Evolutionary conservation across 37 sponge, comb jelly and placozoan genomes (phyloP).

Genomic region (Petrosia ficiformis): DNA sequence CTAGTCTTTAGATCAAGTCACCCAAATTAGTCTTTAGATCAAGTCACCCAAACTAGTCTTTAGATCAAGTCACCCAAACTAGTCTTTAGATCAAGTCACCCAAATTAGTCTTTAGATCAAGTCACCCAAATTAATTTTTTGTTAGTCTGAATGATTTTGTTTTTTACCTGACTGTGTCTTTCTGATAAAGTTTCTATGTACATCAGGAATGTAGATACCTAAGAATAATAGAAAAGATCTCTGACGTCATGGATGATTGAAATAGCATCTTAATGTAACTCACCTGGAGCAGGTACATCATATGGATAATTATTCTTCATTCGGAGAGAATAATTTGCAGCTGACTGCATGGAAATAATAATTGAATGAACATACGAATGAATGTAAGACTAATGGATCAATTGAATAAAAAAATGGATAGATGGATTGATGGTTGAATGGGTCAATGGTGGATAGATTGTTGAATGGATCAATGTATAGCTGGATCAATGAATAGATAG

Average conservation of each 20-base stretch:
- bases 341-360: conserved; percentile 33
- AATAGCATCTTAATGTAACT: neutral
- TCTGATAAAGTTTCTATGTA: conserved; percentile 74
- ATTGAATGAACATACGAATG: too few relatives aligned
- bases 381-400: too few relatives aligned
- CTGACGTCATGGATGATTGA: neutral
- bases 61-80: too few relatives aligned
- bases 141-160: neutral
- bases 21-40: too few relatives aligned
- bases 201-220: conserved; percentile 45
- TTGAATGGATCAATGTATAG: too few relatives aligned
- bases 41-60: too few relatives aligned
- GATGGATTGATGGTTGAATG: too few relatives aligned
- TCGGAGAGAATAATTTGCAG: conserved; percentile 52
- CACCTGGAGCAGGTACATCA: conserved; percentile 21
- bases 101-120: too few relatives aligned
- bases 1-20: too few relatives aligned
- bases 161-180: conserved; percentile 78
- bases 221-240: neutral
- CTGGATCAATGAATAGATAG: too few relatives aligned
- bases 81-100: too few relatives aligned
- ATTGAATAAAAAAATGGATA: too few relatives aligned
- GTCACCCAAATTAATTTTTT: neutral
- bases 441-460: neutral
- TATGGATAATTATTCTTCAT: conserved; percentile 58